Evolutionary conservation across 2,797 vertebrate genomes (phyloP).

Genomic region (Pipistrellus pygmaeus): DNA sequence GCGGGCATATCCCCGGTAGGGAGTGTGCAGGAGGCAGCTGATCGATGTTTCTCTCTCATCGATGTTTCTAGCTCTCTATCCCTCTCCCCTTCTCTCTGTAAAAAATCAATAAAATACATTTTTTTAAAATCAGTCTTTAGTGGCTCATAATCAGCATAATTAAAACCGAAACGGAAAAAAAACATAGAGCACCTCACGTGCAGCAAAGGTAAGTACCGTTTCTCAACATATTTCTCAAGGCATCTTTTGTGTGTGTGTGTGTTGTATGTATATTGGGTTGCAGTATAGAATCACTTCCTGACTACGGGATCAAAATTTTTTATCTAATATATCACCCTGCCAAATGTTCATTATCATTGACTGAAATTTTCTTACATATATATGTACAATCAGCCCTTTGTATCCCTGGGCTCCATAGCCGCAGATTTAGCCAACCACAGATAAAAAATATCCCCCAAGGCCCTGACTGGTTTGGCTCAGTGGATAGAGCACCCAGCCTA

Average conservation of each 20-base stretch:
- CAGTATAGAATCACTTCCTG: neutral
- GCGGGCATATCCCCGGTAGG: no score
- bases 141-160: neutral
- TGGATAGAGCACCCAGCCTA: no score
- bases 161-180: slow-evolving; percentile 12
- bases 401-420: no score
- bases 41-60: no score
- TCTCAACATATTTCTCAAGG: neutral
- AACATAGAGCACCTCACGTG: neutral
- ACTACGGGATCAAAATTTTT: neutral
- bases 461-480: no score
- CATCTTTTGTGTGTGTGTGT: neutral
- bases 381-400: neutral
- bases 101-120: no score
- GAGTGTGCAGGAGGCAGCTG: no score
- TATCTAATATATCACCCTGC: neutral
- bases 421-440: neutral
- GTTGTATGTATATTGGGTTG: neutral
- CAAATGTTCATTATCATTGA: neutral
- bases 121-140: neutral
- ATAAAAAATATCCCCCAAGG: neutral
- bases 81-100: no score
- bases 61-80: no score
- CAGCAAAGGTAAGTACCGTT: neutral
- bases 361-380: neutral